Percentiles rank a stretch among this genome's conserved stretches.
phyloP scores from a whole-genome alignment of 2,888 invertebrate species.

The Papilio gigon region DNA sequence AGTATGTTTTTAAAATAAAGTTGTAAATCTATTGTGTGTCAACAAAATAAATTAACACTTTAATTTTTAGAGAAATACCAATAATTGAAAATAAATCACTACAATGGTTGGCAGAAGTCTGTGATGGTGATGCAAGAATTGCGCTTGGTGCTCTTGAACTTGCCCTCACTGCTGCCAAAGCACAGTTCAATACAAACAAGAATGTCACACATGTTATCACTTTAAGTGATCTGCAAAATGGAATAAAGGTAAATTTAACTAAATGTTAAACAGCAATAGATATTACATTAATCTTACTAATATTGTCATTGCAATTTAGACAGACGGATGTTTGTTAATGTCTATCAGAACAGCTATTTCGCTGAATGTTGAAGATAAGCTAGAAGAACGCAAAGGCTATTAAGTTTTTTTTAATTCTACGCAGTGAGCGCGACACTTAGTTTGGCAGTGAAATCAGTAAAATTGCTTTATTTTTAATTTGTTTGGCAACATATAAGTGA shows the following conservation, averaged over 20 bases:
- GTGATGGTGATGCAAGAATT: conserved; percentile 91
- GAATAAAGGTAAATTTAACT: conserved; percentile 85
- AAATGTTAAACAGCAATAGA: not conserved
- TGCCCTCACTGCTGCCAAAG: conserved; percentile 81
- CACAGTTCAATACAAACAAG: conserved; percentile 47
- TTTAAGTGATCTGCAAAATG: conserved; percentile 86
- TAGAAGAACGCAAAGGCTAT: no score
- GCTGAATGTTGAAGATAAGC: no score
- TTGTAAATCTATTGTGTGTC: not conserved
- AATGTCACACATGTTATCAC: conserved; percentile 75
- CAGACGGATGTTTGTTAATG: no score
- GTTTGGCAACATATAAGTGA: no score
- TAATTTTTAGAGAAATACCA: conserved; percentile 31
- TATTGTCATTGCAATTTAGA: no score
- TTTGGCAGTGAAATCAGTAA: conserved; percentile 1
- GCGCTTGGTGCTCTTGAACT: conserved; percentile 90
- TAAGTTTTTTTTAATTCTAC: no score
- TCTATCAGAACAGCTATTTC: no score
- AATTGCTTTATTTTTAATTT: no score
- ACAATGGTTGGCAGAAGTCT: conserved; percentile 87
- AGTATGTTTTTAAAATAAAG: conserved; percentile 10
- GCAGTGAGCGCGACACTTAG: no score
- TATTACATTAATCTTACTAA: conserved; percentile 6
- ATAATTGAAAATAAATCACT: conserved; percentile 83
- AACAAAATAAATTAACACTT: not conserved